These are phyloP conservation scores for Encarsia formosa DNA, from an alignment of 2,888 invertebrate species.

Conservation along the genomic window DNA sequence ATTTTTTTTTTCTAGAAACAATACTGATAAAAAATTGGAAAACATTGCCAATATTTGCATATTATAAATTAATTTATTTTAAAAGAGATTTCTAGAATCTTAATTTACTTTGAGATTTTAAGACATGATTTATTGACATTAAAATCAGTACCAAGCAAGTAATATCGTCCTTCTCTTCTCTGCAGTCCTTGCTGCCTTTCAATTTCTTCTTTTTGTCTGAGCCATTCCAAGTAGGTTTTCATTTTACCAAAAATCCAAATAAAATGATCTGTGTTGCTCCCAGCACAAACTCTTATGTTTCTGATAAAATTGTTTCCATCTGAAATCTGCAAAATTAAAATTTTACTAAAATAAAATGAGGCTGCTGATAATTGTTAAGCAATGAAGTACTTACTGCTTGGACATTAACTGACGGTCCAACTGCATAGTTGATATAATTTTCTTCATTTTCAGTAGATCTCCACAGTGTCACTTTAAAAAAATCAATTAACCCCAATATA, in stretches of 20 bases:
- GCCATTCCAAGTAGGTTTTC: not conserved
- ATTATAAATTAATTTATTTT: too few species aligned
- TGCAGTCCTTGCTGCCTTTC: too few species aligned
- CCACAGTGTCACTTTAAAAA: not conserved
- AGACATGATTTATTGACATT: too few species aligned
- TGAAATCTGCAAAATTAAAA: not conserved
- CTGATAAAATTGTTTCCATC: not conserved
- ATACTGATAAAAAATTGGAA: too few species aligned
- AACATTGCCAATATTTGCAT: too few species aligned
- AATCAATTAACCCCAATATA: not conserved
- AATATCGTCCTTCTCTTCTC: not conserved
- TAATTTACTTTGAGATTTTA: too few species aligned
- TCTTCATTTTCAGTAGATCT: not conserved
- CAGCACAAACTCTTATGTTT: not conserved
- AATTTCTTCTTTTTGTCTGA: not conserved
- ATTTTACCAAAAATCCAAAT: not conserved
- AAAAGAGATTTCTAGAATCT: too few species aligned
- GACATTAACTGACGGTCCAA: not conserved
- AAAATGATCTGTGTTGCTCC: conserved; percentile 1
- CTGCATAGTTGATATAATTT: not conserved
- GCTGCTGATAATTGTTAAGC: not conserved
- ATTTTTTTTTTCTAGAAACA: too few species aligned
- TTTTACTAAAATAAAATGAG: not conserved
- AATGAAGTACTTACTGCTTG: conserved; percentile 5
- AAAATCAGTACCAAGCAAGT: not conserved